Evolutionary conservation across 2,888 invertebrate species (phyloP).

Genomic region (Hyposoter didymator): DNA sequence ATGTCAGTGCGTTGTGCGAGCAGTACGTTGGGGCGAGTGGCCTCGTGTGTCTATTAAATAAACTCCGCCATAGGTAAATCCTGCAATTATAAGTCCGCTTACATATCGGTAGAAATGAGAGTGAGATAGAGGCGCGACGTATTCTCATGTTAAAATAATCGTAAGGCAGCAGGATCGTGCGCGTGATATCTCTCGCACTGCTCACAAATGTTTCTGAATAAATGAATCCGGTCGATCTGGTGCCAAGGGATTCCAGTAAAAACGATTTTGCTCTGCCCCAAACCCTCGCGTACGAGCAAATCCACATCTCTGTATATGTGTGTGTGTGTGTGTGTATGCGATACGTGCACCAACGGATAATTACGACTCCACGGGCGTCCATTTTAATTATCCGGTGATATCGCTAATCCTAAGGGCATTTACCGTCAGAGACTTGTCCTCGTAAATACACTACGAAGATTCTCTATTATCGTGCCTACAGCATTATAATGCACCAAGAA

Average conservation of each 20-base stretch:
- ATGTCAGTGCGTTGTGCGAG: constrained; percentile 48
- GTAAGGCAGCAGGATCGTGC: constrained; percentile 40
- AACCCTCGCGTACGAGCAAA: background rate
- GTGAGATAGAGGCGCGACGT: constrained; percentile 6
- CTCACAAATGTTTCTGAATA: constrained; percentile 57
- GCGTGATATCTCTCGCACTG: constrained; percentile 53
- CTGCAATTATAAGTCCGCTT: constrained; percentile 47
- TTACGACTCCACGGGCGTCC: constrained; percentile 64
- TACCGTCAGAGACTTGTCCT: constrained; percentile 59
- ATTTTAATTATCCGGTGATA: constrained; percentile 67
- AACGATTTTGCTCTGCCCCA: constrained; percentile 10
- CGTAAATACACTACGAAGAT: constrained; percentile 61
- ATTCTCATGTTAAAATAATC: constrained; percentile 56
- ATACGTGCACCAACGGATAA: constrained; percentile 45
- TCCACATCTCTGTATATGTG: background rate
- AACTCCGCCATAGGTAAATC: constrained; percentile 48
- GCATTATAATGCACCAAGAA: constrained; percentile 50
- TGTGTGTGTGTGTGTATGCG: background rate
- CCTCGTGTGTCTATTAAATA: constrained; percentile 59
- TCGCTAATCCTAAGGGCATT: constrained; percentile 61
- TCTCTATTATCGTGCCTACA: constrained; percentile 62
- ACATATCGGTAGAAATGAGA: constrained; percentile 34
- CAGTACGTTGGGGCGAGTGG: constrained; percentile 33
- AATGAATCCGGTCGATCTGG: constrained; percentile 56
- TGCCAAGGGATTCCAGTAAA: constrained; percentile 34